Base-by-base conservation (phyloP, 2,888 invertebrate species). In the Cantharis rustica region DNA sequence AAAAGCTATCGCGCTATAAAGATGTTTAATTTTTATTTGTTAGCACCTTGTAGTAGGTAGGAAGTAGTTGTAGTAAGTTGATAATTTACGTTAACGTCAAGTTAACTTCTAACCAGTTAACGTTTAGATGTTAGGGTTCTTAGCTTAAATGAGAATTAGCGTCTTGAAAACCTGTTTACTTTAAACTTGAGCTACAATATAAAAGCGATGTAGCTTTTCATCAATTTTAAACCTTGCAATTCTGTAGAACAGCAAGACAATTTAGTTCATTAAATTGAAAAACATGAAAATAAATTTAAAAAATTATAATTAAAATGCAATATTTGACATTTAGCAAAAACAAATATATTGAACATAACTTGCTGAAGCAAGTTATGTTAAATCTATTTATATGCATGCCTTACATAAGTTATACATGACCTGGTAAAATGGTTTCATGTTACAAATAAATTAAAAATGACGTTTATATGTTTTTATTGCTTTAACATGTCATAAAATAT, bases 401-500 rank as follows among this genome's bases (percentile, higher is more conserved):
- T 80, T 76, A 81, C 81, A 81, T 79, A 80, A 81, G 76, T 79
- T 23, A 80, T 81, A 80, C 83, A 83, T 81, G 83, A 81, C 77
- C 82, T 81, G 81, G 80, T 83, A 81, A 82, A 81, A 80, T 79
- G 78, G 82, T 80, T 83, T 83, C 82, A 82, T 82, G 83, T 81
- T 80, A 81, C 81, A 81, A 80, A 83, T 83, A 83, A 83, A 83
- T 83, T 82, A 79, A 81, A 82, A 82, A 79, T 81, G 83, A 83
- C 83, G 77, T 81, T 81, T 82, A 82, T 82, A 81, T 80, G 83
- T 83, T 83, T 83, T 83, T 83, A 82, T 81, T 81, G 80, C 81
- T 81, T 83, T 82, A 82, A 82, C 83, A 82, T 82, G 81, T 83
- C 80, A 81, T 82, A 82, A 83, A 83, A 80, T 82, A 83, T 82